Evolutionary conservation across 2,113 vertebrate genomes (phyloP), one percentile per base, ranked within the genome.

Genomic region (Oxygymnocypris stewartii): DNA sequence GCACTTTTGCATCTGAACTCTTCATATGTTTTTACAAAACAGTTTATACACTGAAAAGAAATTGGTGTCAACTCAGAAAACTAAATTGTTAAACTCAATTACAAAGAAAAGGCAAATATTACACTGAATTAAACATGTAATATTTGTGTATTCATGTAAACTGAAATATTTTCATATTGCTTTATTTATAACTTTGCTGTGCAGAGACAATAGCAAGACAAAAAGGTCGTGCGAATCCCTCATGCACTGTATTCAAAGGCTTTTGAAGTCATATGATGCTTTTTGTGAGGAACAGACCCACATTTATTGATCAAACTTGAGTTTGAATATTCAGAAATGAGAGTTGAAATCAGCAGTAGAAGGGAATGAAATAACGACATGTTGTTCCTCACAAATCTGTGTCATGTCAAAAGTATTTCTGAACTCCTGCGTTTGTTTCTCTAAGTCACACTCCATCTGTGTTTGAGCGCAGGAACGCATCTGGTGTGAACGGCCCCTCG

Each of bases 401-500:
- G 3, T 40, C 35, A 23, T 6, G 40, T n/a, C 8, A 61, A 61
- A 73, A 73, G 69, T 73, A 12, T 47, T 47, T 25, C 42, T 1
- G 23, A 75, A 14, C 73, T 47, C 42, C 6, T 76, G 73, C 44
- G 12, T 76, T 9, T 74, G 35, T 11, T 23, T 59, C 54, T 59
- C 23, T 23, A 59, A 59, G 54, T 59, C 54, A 0, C 18, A 1
- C 69, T 73, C 65, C 37, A 42, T 42, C 69, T 85, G 83, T 23
- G 75, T 49, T 40, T 35, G 75, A 69, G 6, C 2, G 63, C 63
- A 67, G 31, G 35, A 10, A 12, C n/a, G 31, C 69, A 3, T 42
- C 71, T 74, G 75, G 79, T 23, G 91, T 92, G 89, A 90, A 87
- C 85, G 89, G 90, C 65, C 90, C 91, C 88, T 47, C 89, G 91